Conservation (phyloP, 2,113 vertebrate species). For the Ophthalmolycus amberensis region DNA sequence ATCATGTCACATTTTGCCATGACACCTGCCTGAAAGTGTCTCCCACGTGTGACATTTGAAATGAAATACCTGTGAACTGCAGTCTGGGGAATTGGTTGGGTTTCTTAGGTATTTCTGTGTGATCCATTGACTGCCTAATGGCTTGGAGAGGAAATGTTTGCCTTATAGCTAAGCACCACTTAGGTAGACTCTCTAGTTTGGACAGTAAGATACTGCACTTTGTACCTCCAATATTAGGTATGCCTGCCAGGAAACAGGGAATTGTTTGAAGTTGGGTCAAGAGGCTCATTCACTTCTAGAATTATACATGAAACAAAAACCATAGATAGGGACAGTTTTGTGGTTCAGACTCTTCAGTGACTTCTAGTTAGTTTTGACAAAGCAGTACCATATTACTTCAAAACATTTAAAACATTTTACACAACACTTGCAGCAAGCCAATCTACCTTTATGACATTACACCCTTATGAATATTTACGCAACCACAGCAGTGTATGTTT, state of each 20-base stretch:
- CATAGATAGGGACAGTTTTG: not conserved
- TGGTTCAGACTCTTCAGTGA: not conserved
- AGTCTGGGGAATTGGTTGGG: not conserved
- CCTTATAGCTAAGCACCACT: not conserved
- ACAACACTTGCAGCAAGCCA: too few species aligned
- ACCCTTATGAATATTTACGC: too few species aligned
- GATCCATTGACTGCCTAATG: conserved; percentile 15
- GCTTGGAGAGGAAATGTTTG: conserved; percentile 1
- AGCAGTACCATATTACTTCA: too few species aligned
- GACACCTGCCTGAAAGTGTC: not conserved
- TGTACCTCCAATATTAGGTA: not conserved
- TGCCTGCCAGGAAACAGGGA: not conserved
- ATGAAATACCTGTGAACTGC: conserved; percentile 27
- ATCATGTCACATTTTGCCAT: conserved; percentile 29
- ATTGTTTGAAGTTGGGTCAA: not conserved
- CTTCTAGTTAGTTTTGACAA: not conserved
- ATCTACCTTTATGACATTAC: not conserved
- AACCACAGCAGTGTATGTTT: not conserved
- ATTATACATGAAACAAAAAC: not conserved
- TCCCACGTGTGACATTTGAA: conserved; percentile 11
- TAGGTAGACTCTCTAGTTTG: not conserved
- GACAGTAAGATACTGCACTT: not conserved
- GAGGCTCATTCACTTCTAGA: not conserved
- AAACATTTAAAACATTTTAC: too few species aligned
- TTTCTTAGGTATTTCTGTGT: not conserved